These are phyloP conservation scores for Girardinichthys multiradiatus DNA, from an alignment of 2,113 vertebrate species.

Conservation along the genomic window DNA sequence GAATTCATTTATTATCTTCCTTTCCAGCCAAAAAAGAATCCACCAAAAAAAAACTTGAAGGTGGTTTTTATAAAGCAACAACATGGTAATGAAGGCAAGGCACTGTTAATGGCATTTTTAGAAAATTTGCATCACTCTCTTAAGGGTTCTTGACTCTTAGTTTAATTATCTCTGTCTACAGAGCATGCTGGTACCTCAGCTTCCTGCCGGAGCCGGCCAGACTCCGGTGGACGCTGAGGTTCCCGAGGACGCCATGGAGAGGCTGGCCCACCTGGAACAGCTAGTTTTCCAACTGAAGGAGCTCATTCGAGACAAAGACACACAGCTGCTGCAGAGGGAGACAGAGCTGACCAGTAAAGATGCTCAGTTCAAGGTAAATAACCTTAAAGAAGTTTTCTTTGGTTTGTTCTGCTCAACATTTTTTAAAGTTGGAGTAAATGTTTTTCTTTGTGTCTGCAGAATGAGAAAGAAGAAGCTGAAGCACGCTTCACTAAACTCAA, in stretches of 20 bases:
- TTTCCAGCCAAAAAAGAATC: too few relatives aligned
- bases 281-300: conserved; percentile 90
- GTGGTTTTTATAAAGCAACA: too few relatives aligned
- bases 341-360: conserved; percentile 83
- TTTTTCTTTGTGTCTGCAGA: conserved; percentile 72
- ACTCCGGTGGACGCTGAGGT: conserved; percentile 47
- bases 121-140: too few relatives aligned
- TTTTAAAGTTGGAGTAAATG: neutral
- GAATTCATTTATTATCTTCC: too few relatives aligned
- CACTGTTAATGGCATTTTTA: too few relatives aligned
- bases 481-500: conserved; percentile 91
- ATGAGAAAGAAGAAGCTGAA: conserved; percentile 86
- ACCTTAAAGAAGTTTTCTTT: too few relatives aligned
- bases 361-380: conserved; percentile 82
- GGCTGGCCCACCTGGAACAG: conserved; percentile 86
- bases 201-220: conserved; percentile 55
- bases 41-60: too few relatives aligned
- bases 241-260: conserved; percentile 83
- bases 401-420: neutral
- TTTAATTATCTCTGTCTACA: conserved; percentile 30
- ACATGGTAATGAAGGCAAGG: too few relatives aligned
- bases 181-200: conserved; percentile 74
- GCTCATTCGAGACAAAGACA: conserved; percentile 88
- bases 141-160: too few relatives aligned
- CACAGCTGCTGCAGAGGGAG: conserved; percentile 83